Base-by-base conservation (phyloP, 2,113 vertebrate species). In the Megaleporinus macrocephalus region DNA sequence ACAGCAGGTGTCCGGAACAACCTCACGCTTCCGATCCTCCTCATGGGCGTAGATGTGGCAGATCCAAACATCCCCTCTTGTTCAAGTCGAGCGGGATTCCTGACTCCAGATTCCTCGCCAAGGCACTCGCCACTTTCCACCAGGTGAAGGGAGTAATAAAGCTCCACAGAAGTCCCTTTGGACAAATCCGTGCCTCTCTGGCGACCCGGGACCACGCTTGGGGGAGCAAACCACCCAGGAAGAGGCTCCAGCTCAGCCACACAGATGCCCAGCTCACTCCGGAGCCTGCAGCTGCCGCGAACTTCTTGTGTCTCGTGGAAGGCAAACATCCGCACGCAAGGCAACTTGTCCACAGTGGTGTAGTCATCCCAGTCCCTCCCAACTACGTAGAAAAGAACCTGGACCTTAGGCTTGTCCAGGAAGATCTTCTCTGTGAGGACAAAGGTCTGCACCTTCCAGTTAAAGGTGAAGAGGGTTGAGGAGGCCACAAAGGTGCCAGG, bases 361-460 rank as follows among this genome's bases (percentile, higher is more conserved):
- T 92, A 93, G 84, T 96, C 95, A 0, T 95, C 97, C 98, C 98
- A 99, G 92, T 97, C 96, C 49, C 96, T 90, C 81, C 98, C 98
- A 24, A 92, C 91, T 0, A 97, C 18, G 62, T 97, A 95, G 89
- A 99, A 99, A 29, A 99, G 92, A 1, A 98, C 93, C 91, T 98
- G 97, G 22, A 97, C 96, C 79, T 89, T 90, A 44, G 98, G 96
- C 82, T 92, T 95, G 90, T 93, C 93, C 77, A 88, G 89, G 89
- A 96, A 94, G 82, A 99, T 91, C 79, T 86, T 93, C 22, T 94
- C 91, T 2, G 85, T 95, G 86, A 99, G 92, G 80, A 99, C 90
- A 84, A 92, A 95, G 0, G 97, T 95, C 89, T 94, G 93, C 11
- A 99, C 94, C 78, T 94, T 95, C 98, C 97, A 98, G 91, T 95